Evolutionary conservation across 2,888 invertebrate genomes (phyloP).

Genomic region (Troglohyphantes excavatus): DNA sequence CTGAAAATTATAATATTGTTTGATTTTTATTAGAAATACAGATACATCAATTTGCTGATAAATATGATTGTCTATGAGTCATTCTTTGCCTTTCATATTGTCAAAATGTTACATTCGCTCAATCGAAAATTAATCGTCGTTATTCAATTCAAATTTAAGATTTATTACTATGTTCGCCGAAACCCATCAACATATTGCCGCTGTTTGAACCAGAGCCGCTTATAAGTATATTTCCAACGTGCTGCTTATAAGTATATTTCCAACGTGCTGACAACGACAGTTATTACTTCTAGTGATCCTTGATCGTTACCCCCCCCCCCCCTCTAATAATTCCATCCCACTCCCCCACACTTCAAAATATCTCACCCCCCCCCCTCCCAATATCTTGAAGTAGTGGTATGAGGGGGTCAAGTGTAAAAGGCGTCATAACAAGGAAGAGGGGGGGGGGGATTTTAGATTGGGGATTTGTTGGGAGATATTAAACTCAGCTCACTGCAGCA

Average conservation of each 20-base stretch:
- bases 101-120: no score
- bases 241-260: constrained; percentile 59
- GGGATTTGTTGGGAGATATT: constrained; percentile 54
- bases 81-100: no score
- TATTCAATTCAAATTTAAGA: no score
- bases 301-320: constrained; percentile 35
- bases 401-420: constrained; percentile 54
- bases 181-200: neutral
- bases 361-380: constrained; percentile 17
- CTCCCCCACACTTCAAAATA: neutral
- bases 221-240: constrained; percentile 47
- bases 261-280: constrained; percentile 39
- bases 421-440: constrained; percentile 32
- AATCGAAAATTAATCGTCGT: no score
- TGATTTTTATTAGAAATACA: no score
- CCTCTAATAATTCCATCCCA: constrained; percentile 17
- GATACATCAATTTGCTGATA: no score
- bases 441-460: constrained; percentile 35
- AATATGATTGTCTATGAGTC: no score
- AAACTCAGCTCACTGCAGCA: constrained; percentile 13
- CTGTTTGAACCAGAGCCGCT: constrained; percentile 1
- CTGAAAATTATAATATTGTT: no score
- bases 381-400: constrained; percentile 46
- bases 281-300: constrained; percentile 57
- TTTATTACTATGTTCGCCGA: no score